Evolutionary conservation across 2,888 invertebrate species (phyloP), one percentile per base, ranked within the genome.

Genomic region (Polymixis flavicincta): DNA sequence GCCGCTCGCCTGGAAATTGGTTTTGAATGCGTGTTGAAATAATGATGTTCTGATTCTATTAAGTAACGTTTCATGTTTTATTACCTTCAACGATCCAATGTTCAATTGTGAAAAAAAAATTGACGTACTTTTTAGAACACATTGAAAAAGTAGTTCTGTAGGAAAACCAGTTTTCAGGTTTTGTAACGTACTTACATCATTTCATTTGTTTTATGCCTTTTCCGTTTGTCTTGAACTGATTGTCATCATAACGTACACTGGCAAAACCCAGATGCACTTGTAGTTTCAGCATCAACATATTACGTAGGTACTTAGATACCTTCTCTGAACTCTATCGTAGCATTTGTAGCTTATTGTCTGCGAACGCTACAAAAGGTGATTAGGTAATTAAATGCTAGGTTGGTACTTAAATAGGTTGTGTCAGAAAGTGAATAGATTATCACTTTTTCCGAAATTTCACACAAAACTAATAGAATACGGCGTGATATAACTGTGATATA

Each of bases 1-100:
- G 86, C 72, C 76, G 87, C 77, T 84, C 87, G 76, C 86, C 87
- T 80, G 87, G 86, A 92, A 94, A 95, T 94, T 93, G 92, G 93
- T 94, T 94, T 90, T 85, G 81, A 85, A 84, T 76, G 74, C 82
- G 75, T 83, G 83, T 86, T 88, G 83, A 85, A 79, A 86, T 86
- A 81, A 85, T 85, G 57, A 75, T 76, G 66, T 78, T 82, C 76
- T 76, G 71, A 84, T 81, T 84, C 78, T 77, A 72, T 81, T 78
- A 79, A 32, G 75, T 79, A 70, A 65, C 71, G 75, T 84, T 77
- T 77, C 74, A 48, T 32, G 60, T 85, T 85, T 83, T 83, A 68
- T 80, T 70, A 54, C 48, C 19, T 32, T 48, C 55, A 22, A 45
- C 50, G 76, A 84, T 70, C 17, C 32, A 70, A 55, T 59, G n/a